Conservation (phyloP, 2,797 vertebrate species). For the Lepus townsendii region DNA sequence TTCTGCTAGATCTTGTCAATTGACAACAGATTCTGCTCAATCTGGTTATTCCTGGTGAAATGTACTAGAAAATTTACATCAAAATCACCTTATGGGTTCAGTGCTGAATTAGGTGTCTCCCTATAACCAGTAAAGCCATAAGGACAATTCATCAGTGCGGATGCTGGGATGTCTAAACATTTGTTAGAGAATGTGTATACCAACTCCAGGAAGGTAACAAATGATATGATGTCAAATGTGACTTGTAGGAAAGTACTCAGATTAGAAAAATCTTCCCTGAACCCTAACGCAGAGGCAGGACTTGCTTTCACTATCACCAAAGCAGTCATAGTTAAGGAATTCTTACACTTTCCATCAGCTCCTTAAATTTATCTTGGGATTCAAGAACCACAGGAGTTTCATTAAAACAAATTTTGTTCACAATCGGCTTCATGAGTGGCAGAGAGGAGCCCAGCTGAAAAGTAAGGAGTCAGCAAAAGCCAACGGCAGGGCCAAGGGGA, state of each 20-base stretch:
- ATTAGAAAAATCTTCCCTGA: constrained; percentile 24
- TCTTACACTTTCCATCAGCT: constrained; percentile 25
- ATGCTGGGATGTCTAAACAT: constrained; percentile 85
- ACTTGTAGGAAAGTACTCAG: constrained; percentile 29
- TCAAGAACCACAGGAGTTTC: constrained; percentile 54
- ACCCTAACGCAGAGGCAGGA: neutral
- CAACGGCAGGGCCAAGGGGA: neutral
- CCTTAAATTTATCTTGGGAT: constrained; percentile 60
- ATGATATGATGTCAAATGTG: constrained; percentile 45
- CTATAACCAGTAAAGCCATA: constrained; percentile 42
- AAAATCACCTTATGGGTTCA: constrained; percentile 57
- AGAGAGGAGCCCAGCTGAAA: constrained; percentile 22
- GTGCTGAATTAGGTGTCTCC: constrained; percentile 75
- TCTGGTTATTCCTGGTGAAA: constrained; percentile 68
- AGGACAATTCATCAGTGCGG: constrained; percentile 57
- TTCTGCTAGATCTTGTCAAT: constrained; percentile 72
- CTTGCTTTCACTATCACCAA: neutral
- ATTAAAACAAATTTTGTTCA: constrained; percentile 65
- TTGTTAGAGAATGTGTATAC: constrained; percentile 78
- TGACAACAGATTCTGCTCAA: constrained; percentile 62
- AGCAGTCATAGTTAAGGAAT: constrained; percentile 6
- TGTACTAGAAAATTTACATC: constrained; percentile 47
- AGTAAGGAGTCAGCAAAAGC: constrained; percentile 32
- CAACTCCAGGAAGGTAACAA: constrained; percentile 63
- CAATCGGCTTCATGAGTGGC: constrained; percentile 39